phyloP scores from a whole-genome alignment of 2,113 vertebrate genomes.

The Zosterops japonicus region DNA sequence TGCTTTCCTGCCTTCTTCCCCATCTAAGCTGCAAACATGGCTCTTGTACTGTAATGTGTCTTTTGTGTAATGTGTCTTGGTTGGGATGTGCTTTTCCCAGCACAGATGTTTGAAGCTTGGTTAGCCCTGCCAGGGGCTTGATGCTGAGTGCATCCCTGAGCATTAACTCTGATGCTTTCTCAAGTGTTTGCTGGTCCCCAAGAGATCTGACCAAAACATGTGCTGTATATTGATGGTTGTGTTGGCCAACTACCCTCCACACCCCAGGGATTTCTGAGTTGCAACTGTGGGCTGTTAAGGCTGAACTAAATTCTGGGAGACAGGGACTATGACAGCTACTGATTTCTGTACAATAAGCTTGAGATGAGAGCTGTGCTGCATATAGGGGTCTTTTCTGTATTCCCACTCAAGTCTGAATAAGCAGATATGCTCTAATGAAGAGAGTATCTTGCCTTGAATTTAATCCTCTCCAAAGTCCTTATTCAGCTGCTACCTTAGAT shows the following conservation, averaged over 20 bases:
- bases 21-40: background rate
- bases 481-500: conserved; percentile 36
- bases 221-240: background rate
- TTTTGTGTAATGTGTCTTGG: background rate
- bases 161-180: background rate
- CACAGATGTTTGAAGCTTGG: background rate
- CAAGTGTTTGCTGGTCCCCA: background rate
- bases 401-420: background rate
- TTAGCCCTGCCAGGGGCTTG: background rate
- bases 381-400: background rate
- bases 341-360: background rate
- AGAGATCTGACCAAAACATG: background rate
- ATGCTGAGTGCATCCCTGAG: background rate
- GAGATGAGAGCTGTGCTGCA: background rate
- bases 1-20: background rate
- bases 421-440: conserved; percentile 23
- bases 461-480: conserved; percentile 46
- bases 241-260: background rate
- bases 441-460: conserved; percentile 18
- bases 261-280: background rate
- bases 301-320: background rate
- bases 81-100: background rate
- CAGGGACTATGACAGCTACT: background rate
- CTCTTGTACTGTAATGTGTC: background rate
- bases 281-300: background rate